phyloP scores from a whole-genome alignment of 2,113 vertebrate species.

The Nettapus auritus region DNA sequence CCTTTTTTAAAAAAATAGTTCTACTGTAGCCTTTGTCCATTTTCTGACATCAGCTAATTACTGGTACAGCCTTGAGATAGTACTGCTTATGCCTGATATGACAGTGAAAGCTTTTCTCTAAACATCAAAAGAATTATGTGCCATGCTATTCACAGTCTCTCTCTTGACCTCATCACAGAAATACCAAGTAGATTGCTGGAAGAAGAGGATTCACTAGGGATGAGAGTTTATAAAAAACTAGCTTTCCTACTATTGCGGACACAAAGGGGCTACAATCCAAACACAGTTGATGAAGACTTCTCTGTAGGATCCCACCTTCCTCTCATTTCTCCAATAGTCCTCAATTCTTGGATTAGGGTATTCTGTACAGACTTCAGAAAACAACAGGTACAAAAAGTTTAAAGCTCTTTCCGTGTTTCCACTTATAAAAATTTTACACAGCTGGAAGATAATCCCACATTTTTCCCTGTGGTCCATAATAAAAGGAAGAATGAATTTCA shows the following conservation, averaged over 20 bases:
- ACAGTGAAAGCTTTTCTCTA: background rate
- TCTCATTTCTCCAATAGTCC: background rate
- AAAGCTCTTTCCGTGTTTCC: background rate
- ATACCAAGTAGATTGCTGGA: background rate
- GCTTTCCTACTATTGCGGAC: background rate
- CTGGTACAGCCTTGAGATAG: background rate
- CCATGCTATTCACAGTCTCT: background rate
- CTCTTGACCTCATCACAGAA: background rate
- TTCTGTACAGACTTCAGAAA: background rate
- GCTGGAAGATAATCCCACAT: background rate
- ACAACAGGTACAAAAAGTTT: background rate
- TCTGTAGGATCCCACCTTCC: background rate
- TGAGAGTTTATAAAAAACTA: background rate
- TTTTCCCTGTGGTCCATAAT: background rate
- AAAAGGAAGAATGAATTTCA: background rate
- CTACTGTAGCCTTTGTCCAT: background rate
- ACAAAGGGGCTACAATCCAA: background rate
- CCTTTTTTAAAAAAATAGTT: background rate
- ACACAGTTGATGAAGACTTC: background rate
- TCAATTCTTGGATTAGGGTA: background rate
- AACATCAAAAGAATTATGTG: background rate
- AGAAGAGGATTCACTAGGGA: background rate
- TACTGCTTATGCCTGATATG: accelerated
- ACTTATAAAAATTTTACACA: background rate
- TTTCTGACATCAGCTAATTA: background rate